Conservation (phyloP, 2,888 invertebrate species). For the Amblyjoppa proteus region DNA sequence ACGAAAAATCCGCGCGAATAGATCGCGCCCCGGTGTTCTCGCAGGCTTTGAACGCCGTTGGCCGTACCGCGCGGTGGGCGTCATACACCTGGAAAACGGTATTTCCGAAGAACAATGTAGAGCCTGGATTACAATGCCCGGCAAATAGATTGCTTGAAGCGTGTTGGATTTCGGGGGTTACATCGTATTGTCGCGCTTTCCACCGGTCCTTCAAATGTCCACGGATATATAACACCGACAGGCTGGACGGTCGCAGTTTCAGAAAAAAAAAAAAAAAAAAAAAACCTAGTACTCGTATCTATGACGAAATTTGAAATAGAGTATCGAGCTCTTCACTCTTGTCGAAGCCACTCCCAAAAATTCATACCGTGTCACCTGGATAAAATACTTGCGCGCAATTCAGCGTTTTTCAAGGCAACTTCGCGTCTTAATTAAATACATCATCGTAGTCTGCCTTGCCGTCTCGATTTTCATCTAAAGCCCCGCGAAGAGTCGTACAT, state of each 20-base stretch:
- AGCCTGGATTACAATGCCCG: slow-evolving; percentile 80
- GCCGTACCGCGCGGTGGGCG: slow-evolving; percentile 18
- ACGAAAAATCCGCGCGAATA: slow-evolving; percentile 54
- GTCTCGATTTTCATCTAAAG: slow-evolving; percentile 29
- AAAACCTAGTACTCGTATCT: background rate
- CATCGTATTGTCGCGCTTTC: slow-evolving; percentile 71
- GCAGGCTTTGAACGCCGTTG: slow-evolving; percentile 25
- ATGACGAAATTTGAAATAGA: slow-evolving; percentile 21
- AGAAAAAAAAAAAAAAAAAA: slow-evolving; percentile 33
- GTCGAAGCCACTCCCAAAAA: background rate
- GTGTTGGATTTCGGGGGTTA: slow-evolving; percentile 75
- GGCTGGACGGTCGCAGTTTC: background rate
- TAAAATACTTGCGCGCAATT: background rate
- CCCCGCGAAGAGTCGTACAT: background rate
- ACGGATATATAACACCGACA: slow-evolving; percentile 38
- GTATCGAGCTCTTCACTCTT: slow-evolving; percentile 11
- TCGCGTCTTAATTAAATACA: slow-evolving; percentile 16
- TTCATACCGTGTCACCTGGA: background rate
- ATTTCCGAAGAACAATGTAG: slow-evolving; percentile 80
- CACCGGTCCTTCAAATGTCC: slow-evolving; percentile 47
- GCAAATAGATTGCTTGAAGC: slow-evolving; percentile 80
- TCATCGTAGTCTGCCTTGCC: background rate
- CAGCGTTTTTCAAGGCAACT: background rate
- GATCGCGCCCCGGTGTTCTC: slow-evolving; percentile 38
- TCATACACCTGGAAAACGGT: slow-evolving; percentile 73